These are phyloP conservation scores for Lagopus muta DNA, from an alignment of 2,113 vertebrate genomes.

Conservation along the genomic window DNA sequence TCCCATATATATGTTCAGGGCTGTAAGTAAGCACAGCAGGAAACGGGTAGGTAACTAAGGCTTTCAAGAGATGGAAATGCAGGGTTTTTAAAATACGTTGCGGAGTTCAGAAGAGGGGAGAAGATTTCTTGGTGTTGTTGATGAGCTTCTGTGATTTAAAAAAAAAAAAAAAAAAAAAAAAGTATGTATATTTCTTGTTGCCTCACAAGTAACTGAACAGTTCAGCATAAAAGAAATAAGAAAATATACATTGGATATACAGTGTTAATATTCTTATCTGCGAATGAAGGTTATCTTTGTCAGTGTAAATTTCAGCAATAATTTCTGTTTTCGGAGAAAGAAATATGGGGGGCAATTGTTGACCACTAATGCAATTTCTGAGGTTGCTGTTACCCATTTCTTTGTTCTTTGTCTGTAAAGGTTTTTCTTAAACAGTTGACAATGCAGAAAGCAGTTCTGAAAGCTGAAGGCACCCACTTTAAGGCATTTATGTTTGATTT, in stretches of 20 bases:
- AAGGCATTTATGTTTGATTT: fast-evolving
- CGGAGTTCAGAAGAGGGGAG: not conserved
- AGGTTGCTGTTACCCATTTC: not conserved
- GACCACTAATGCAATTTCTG: not conserved
- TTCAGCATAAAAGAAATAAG: not conserved
- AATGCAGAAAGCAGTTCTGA: not conserved
- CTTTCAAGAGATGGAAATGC: not conserved
- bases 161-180: not conserved
- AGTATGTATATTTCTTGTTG: not conserved
- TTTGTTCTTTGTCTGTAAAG: not conserved
- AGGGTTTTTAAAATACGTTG: not conserved
- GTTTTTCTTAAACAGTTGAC: not conserved
- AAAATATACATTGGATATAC: not conserved
- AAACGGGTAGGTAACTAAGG: not conserved
- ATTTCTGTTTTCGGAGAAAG: not conserved
- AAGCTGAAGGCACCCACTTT: not conserved
- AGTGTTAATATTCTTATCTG: not conserved
- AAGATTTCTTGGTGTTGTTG: not conserved
- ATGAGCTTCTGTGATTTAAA: not conserved
- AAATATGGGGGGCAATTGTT: not conserved
- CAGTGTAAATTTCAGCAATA: not conserved
- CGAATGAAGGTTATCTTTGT: not conserved
- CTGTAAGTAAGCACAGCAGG: not conserved
- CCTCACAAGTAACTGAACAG: not conserved
- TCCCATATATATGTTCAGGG: not conserved